Evolutionary conservation across 2,113 vertebrate genomes (phyloP), one percentile per base, ranked within the genome.

Genomic region (Podilymbus podiceps): DNA sequence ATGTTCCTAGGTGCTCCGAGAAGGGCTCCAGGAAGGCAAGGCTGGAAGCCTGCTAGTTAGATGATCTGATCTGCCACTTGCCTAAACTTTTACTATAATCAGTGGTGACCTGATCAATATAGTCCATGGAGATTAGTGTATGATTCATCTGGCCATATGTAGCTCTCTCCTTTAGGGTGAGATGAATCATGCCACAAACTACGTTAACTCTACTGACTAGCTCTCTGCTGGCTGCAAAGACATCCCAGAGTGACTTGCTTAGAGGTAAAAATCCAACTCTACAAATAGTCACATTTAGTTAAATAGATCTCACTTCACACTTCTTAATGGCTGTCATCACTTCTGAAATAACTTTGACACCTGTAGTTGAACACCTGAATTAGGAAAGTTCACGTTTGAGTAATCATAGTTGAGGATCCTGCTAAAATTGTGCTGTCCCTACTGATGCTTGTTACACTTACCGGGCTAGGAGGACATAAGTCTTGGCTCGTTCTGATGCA

Each of bases 91-190:
- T 74, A 42, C 60, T 91, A 19, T 16, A 87, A 35, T 68, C 62
- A 72, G 0, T 59, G 58, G 62, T 94, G 85, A 68, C 66, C 82
- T 82, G 77, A 68, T 72, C 66, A 64, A 38, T 82, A 31, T 4
- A 68, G 85, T 74, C 53, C 31, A 18, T 76, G 49, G 78, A 95
- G 58, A 64, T 85, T 30, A 76, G 44, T 9, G 19, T 33, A 60
- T 94, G 90, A 96, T 75, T 93, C 92, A 94, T 68, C 52, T 76
- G 68, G 47, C 47, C 64, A 85, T 91, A 88, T 44, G 20, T 30
- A 82, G 44, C 44, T 75, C 31, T 88, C 21, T 60, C 60, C 64
- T 83, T 87, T 35, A 82, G 53, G 53, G 53, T 73, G 62, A 89
- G 49, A 85, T 91, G 94, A 94, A 52, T 93, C 88, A 88, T 33